Evolutionary conservation across 2,797 vertebrate genomes (phyloP), one percentile per base, ranked within the genome.

Genomic region (Chaenodraco wilsoni): DNA sequence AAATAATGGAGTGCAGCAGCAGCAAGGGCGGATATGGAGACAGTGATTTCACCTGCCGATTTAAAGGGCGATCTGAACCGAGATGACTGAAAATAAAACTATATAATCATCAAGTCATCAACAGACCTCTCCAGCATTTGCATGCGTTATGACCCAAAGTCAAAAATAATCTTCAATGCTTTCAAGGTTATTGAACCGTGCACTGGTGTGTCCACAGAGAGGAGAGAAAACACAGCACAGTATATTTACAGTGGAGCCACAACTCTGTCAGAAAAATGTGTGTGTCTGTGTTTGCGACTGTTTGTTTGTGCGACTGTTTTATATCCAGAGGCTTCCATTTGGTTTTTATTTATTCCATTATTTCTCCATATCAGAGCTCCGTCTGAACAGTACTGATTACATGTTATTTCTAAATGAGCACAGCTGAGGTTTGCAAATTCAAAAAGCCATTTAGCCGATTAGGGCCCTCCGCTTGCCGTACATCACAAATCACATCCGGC

Each of bases 391-490:
- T 19, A 79, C 82, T 86, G 86, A 90, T 91, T 86, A 81, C 81
- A 61, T 64, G 52, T 82, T 86, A 82, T 86, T 86, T 82, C 79
- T 79, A 81, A 89, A 89, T 87, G 83, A 93, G 87, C 88, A 86
- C 84, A 89, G 84, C 87, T 89, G 87, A 90, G 84, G 79, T 88
- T 88, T 90, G 80, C 37, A 16, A 87, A 85, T 89, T 87, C 79
- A 84, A 87, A 9, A 91, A 83, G 76, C 87, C 79, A 87, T 92
- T 93, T 89, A 74, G 84, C 72, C 90, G 87, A 92, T 92, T 87
- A 88, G 76, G 56, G 43, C 78, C 88, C 75, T 80, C 12, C 58
- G 88, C 78, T 82, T 54, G 59, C 81, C 87, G 72, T 91, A 84
- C 76, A 86, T 89, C 85, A 86, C 85, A 81, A 79, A 89, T 87